These are phyloP conservation scores for Megamerina dolium DNA, from an alignment of 2,888 invertebrate species.

Conservation along the genomic window DNA sequence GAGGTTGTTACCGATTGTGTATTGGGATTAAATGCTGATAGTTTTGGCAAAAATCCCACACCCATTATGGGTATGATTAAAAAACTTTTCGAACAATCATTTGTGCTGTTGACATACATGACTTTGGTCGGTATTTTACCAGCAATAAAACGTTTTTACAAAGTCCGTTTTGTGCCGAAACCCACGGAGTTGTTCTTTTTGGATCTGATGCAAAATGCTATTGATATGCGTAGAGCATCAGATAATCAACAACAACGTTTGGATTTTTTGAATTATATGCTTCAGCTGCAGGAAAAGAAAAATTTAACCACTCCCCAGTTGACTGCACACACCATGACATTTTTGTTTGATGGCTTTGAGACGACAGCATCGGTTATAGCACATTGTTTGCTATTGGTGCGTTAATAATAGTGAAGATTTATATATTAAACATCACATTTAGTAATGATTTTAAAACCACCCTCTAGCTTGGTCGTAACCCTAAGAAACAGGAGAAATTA, in stretches of 20 bases:
- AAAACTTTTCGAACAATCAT: conserved; percentile 33
- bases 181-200: conserved; percentile 56
- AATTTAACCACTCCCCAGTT: conserved; percentile 26
- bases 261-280: conserved; percentile 42
- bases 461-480: conserved; percentile 18
- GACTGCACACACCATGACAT: conserved; percentile 40
- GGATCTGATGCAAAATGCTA: conserved; percentile 30
- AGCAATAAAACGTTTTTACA: conserved; percentile 24
- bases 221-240: conserved; percentile 27
- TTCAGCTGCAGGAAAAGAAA: conserved; percentile 37
- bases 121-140: conserved; percentile 33
- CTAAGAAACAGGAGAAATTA: conserved; percentile 30
- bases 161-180: conserved; percentile 34
- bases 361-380: conserved; percentile 37
- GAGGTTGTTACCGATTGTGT: conserved; percentile 51
- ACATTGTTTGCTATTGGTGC: conserved; percentile 32
- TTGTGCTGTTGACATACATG: conserved; percentile 24
- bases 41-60: conserved; percentile 39
- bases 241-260: conserved; percentile 28
- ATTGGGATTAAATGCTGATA: conserved; percentile 49
- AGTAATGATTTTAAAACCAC: neutral
- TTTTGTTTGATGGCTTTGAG: conserved; percentile 45
- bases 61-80: conserved; percentile 36
- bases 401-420: neutral
- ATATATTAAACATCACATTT: neutral